These are phyloP conservation scores for Ormyrus thymus DNA, from an alignment of 2,888 invertebrate genomes.

Conservation along the genomic window DNA sequence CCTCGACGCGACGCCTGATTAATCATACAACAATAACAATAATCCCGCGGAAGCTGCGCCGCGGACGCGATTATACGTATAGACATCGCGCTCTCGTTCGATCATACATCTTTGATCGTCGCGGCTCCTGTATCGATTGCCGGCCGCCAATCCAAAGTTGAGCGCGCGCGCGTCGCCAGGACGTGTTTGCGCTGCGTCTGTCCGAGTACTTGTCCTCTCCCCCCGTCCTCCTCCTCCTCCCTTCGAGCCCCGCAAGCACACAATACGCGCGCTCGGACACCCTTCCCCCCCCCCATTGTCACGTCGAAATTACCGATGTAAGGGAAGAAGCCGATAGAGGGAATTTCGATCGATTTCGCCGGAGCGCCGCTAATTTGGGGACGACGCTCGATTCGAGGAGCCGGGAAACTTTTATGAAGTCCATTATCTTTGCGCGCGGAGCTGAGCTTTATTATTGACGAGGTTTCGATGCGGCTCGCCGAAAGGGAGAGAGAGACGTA, in stretches of 20 bases:
- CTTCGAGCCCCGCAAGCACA: neutral
- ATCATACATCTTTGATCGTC: constrained; percentile 21
- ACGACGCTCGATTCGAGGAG: neutral
- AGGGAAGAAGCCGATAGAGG: constrained; percentile 30
- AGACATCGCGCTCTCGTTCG: constrained; percentile 21
- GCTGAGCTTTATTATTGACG: too few relatives aligned
- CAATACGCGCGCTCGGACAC: neutral
- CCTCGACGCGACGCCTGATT: constrained; percentile 40
- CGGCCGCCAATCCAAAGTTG: neutral
- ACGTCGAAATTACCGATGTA: constrained; percentile 44
- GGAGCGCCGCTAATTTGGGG: constrained; percentile 13
- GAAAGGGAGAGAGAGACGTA: too few relatives aligned
- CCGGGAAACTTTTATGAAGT: too few relatives aligned
- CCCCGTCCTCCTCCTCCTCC: neutral
- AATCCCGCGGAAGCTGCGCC: constrained; percentile 27
- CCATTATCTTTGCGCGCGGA: too few relatives aligned
- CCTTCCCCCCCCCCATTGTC: neutral
- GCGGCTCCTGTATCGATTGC: constrained; percentile 20
- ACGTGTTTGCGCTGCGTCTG: constrained; percentile 33
- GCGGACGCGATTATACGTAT: constrained; percentile 21
- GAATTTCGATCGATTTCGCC: neutral
- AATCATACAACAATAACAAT: constrained; percentile 55
- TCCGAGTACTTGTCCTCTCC: neutral
- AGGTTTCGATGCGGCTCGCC: too few relatives aligned
- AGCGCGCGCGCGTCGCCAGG: neutral